Evolutionary conservation across 2,797 vertebrate genomes (phyloP), one percentile per base, ranked within the genome.

Genomic region (Lophotriccus pileatus): DNA sequence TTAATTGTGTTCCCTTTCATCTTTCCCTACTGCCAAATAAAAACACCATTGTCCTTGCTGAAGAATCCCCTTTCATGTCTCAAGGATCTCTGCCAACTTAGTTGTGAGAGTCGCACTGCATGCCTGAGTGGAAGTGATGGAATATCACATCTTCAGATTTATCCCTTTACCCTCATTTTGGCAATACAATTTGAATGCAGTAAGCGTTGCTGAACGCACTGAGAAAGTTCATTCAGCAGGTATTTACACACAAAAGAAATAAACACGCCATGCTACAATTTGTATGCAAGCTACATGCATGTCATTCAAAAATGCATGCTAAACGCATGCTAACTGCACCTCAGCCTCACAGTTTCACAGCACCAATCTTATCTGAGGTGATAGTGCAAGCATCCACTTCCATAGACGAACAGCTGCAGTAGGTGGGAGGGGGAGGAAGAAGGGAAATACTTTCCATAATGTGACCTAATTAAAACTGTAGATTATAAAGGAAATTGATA

Each of bases 11-110:
- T 97, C 91, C 76, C 94, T 95, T 89, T 37, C 95, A 97, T 97
- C 96, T 97, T 96, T 97, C 95, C 91, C 89, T 96, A 87, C 93
- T 83, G 94, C 92, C 95, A 96, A 97, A 98, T 97, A 98, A 98
- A 97, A 98, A 94, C 97, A 95, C 50, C 92, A 93, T 97, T 98
- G 97, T 98, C 94, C 97, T 96, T 94, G 84, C 88, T 97, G 81
- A 96, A 98, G 96, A 96, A 98, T 98, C 97, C 87, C 92, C 95
- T 98, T 98, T 98, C 97, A 98, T 67, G 95, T 94, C 95, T 96
- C 89, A 95, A 97, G 95, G 95, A 98, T 91, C 90, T 96, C 84
- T 70, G 97, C 98, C 98, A 98, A 96, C 69, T 98, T 95, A 96
- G 94, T 94, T 98, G 97, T 97, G 95, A 98, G 97, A 98, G 88